Base-by-base conservation (phyloP, 2,888 invertebrate species). In the Hypsopygia costalis region DNA sequence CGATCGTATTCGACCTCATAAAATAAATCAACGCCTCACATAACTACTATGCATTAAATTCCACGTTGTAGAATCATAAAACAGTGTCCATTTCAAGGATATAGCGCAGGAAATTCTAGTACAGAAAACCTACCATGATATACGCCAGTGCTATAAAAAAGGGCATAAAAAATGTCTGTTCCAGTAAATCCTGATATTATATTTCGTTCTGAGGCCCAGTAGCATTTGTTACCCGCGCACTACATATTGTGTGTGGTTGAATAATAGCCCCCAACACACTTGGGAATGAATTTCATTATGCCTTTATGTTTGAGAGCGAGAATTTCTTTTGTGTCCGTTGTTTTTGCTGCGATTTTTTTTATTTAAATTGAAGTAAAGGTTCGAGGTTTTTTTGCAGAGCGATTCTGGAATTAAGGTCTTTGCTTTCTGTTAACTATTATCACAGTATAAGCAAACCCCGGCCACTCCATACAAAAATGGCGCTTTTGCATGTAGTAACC, bases 261-360 rank as follows among this genome's bases (percentile, higher is more conserved):
- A 82, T 83, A 86, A 87, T 82, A 81, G 72, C 62, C 73, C 70
- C 69, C 75, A 77, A 79, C 78, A 80, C 83, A 78, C 83, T 69
- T 63, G 83, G 82, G 83, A 76, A 83, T 86, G 78, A 80, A 87
- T 86, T 83, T 86, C 81, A 87, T 87, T 85, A 82, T 66, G 75
- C 76, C 76, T 81, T 79, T 74, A 77, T 72, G 75, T 75, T 75
- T 67, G 67, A 65, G 62, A 70, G 70, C 69, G 68, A 65, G 71
- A 67, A 74, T 71, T 78, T 76, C 75, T 77, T 74, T 75, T 70
- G 62, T 64, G 60, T 55, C 57, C 52, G 58, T 62, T 67, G 69
- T 76, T 75, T 62, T 76, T 70, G 69, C 70, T 63, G 53, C 56
- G 62, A 62, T 76, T 73, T 72, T 74, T 78, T 66, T 62, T 68